A percentile compares a stretch with the other conserved stretches of the same genome.
phyloP scores from a whole-genome alignment of 2,888 invertebrate genomes.

The Gymnosoma rotundatum region DNA sequence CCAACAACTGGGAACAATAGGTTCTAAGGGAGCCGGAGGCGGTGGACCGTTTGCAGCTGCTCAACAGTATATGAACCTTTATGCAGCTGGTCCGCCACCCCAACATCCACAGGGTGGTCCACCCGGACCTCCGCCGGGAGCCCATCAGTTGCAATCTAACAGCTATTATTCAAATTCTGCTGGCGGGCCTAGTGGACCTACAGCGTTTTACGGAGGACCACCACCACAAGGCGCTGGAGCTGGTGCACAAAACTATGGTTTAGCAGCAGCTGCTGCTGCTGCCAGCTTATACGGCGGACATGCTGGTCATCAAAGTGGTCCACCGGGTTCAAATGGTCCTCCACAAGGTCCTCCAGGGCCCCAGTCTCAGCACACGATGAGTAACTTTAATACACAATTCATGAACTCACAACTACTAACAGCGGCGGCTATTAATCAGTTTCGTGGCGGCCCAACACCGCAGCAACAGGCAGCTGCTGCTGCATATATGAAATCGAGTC shows the following conservation, averaged over 20 bases:
- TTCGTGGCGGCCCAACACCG: constrained; percentile 81
- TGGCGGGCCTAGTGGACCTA: constrained; percentile 80
- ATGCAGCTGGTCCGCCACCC: constrained; percentile 78
- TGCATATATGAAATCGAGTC: constrained; percentile 81
- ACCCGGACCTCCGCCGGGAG: constrained; percentile 77
- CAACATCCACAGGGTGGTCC: constrained; percentile 78
- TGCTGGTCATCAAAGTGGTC: constrained; percentile 79
- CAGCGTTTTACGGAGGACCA: constrained; percentile 79
- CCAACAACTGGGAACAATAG: constrained; percentile 92
- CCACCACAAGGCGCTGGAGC: constrained; percentile 79
- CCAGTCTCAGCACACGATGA: constrained; percentile 81
- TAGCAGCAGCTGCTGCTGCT: constrained; percentile 78
- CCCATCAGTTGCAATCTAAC: constrained; percentile 81
- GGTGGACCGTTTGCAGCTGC: constrained; percentile 77
- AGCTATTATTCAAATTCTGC: constrained; percentile 82
- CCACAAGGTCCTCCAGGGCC: constrained; percentile 77
- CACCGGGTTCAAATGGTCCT: constrained; percentile 77
- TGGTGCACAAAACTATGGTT: constrained; percentile 80
- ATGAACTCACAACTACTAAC: constrained; percentile 86
- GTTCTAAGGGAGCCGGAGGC: constrained; percentile 82
- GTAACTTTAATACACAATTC: constrained; percentile 84
- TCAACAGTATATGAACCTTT: constrained; percentile 82
- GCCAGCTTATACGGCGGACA: constrained; percentile 81
- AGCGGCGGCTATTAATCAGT: constrained; percentile 83
- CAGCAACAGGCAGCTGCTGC: constrained; percentile 77